phyloP scores from a whole-genome alignment of 2,113 vertebrate species.

The Butorides virescens region DNA sequence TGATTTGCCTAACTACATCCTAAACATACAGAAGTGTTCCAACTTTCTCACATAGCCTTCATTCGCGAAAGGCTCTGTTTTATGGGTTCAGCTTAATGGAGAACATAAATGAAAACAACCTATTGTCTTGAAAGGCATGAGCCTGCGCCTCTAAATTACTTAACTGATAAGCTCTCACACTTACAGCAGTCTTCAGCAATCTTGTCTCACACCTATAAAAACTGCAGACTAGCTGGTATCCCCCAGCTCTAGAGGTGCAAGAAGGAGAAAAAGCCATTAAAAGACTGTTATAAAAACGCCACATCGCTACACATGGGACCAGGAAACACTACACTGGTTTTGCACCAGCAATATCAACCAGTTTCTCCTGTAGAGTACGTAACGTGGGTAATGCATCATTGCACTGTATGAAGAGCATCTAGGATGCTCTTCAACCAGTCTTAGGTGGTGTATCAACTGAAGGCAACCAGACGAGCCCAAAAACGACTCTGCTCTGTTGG shows the following conservation, averaged over 20 bases:
- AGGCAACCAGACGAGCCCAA: background rate
- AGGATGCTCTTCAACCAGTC: background rate
- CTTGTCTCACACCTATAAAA: background rate
- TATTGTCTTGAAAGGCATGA: background rate
- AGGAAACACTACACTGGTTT: background rate
- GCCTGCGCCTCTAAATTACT: background rate
- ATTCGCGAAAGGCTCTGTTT: background rate
- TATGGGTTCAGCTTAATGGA: background rate
- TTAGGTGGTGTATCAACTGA: background rate
- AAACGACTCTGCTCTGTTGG: background rate
- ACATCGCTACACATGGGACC: fast-evolving
- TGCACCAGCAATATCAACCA: background rate
- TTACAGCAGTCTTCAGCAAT: background rate
- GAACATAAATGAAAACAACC: background rate
- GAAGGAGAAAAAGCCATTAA: background rate
- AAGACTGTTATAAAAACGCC: background rate
- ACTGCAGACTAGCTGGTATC: background rate
- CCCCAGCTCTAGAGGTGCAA: background rate
- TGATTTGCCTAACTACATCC: background rate
- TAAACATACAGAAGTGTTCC: background rate
- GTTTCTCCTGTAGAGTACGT: background rate
- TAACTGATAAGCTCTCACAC: background rate
- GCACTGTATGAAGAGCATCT: background rate
- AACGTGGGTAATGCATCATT: fast-evolving
- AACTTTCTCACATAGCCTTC: background rate